Evolutionary conservation across 2,888 invertebrate species (phyloP), one percentile per base, ranked within the genome.

Genomic region (Melinaea menophilus): DNA sequence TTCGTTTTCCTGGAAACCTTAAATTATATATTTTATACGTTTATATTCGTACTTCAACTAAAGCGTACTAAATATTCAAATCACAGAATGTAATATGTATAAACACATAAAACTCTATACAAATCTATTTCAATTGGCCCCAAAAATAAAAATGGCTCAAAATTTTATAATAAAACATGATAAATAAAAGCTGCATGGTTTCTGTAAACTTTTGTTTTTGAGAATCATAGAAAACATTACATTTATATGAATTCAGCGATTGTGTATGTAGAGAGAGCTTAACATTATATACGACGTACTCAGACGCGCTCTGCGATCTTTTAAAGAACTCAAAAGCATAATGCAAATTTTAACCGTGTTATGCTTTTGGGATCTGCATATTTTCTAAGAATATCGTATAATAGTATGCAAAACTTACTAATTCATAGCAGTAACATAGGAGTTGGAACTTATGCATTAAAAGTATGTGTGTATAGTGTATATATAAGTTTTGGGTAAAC

Each of bases 341-440:
- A 51, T 51, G 51, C 51, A 51, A 51, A 51, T 51, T 51, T 51
- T 51, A 51, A 51, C 22, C 51, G 31, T 51, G 51, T 51, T 51
- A 31, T 51, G 51, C 31, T 51, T 31, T 51, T 51, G 51, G 31
- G 51, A 51, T 51, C 51, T 31, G 51, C 22, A 51, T 51, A 51
- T 31, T 31, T 51, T 31, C 31, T 31, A 51, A 51, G 51, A 51
- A 51, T 51, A 11, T 31, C 9, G 31, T n/a, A 51, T 51, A 31
- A 51, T 51, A 51, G 9, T 51, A 51, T 51, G 51, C 51, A 51
- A 51, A 51, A 31, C 5, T 51, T 51, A n/a, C 51, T 51, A 51
- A 51, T 51, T 51, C 51, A 31, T 9, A 31, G 51, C 51, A 51
- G 31, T 9, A 31, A 51, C 51, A n/a, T 31, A 51, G 31, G 13